Base-by-base conservation (phyloP, 2,888 invertebrate species). In the Lasioglossum marginatum region DNA sequence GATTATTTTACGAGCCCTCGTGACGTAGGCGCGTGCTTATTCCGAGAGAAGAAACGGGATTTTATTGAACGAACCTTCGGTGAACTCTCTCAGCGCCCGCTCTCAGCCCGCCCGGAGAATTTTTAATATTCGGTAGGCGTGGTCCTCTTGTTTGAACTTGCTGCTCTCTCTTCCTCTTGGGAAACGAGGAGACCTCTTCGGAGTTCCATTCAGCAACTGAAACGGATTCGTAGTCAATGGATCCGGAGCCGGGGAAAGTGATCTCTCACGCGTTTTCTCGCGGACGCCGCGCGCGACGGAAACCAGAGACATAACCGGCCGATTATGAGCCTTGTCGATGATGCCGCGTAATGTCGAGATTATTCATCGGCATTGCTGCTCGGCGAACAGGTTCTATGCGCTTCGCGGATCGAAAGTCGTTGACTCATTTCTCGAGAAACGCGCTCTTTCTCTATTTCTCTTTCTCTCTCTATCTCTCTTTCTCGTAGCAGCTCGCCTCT, bases 351-450 rank as follows among this genome's bases (percentile, higher is more conserved):
- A 91, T 89, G 87, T 82, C 70, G 70, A 77, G 89, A 86, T 88
- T 88, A 87, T 91, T 89, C 90, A 92, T 92, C 88, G 86, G 86
- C 80, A 78, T 40, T 37, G 82, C 78, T 81, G 74, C 87, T 82
- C 79, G 83, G 66, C 81, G 90, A 92, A 92, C 92, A 91, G 92
- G 92, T 92, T 93, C 87, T 87, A 87, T 85, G 88, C 83, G 88
- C 89, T 91, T 40, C 88, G 89, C 83, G 77, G 88, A 90, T 91
- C 89, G 91, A 92, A 91, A 93, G 93, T 93, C 94, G 92, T 93
- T 92, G 94, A 92, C 93, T 93, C 91, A 93, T 92, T 92, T 93
- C 86, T 37, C 77, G 72, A 82, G 84, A 91, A 89, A 87, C 86
- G 85, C 77, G 85, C 77, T 31, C 8, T 63, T 2, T 57, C n/a